Evolutionary conservation across 2,888 invertebrate genomes (phyloP).

Genomic region (Cancer borealis): DNA sequence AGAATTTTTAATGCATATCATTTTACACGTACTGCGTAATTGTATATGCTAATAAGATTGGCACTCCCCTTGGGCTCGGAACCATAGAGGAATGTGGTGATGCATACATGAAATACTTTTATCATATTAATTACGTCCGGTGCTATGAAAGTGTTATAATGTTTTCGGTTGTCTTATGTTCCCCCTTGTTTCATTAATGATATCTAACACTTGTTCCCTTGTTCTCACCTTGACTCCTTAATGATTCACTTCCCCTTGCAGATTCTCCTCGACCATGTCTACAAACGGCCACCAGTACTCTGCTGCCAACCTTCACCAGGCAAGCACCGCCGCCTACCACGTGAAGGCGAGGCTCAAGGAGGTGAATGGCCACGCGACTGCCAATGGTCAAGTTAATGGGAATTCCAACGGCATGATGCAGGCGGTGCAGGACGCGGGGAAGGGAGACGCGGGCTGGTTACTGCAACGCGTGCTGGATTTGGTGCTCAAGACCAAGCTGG

Average conservation of each 20-base stretch:
- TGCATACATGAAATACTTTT: no score
- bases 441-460: constrained; percentile 55
- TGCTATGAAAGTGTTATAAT: no score
- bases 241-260: neutral
- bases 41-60: no score
- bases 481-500: constrained; percentile 70
- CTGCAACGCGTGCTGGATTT: constrained; percentile 69
- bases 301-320: neutral
- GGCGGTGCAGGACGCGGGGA: neutral
- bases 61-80: no score
- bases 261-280: neutral
- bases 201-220: neutral
- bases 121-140: no score
- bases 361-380: neutral
- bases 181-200: neutral
- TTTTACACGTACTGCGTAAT: no score
- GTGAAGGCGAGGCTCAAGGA: neutral
- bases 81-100: neutral
- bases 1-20: no score
- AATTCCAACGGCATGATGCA: neutral
- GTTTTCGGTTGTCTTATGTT: no score
- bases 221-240: neutral
- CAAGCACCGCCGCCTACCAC: neutral
- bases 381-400: neutral
- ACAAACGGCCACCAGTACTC: neutral